Conservation (phyloP, 2,797 vertebrate genomes). For the Microctenopoma stevenorrisi region DNA sequence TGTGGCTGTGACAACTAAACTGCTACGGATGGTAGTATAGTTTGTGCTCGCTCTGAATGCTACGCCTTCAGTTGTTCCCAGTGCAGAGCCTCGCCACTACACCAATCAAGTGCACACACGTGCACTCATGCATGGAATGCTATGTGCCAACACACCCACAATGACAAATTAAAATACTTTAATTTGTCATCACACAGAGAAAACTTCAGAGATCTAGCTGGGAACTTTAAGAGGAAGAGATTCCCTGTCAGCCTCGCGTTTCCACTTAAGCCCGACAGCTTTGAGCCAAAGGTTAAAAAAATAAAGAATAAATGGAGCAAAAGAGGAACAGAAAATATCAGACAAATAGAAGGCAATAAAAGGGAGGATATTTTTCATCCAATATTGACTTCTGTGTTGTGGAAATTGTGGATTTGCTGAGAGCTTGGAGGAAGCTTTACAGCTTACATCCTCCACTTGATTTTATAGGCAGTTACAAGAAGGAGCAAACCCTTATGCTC, state of each 20-base stretch:
- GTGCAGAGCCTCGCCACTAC: conserved; percentile 27
- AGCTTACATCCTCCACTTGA: conserved; percentile 35
- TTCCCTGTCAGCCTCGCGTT: conserved; percentile 31
- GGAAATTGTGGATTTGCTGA: conserved; percentile 37
- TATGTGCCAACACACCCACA: conserved; percentile 37
- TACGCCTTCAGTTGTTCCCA: conserved; percentile 68
- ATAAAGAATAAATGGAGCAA: background rate
- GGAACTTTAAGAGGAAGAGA: conserved; percentile 31
- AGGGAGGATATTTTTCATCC: conserved; percentile 32
- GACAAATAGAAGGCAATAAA: conserved; percentile 23
- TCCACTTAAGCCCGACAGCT: conserved; percentile 19
- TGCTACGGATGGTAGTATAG: conserved; percentile 62
- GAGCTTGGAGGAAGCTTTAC: conserved; percentile 32
- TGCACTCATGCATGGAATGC: conserved; percentile 41
- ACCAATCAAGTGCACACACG: conserved; percentile 38
- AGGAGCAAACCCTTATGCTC: conserved; percentile 30
- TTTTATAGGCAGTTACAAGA: conserved; percentile 35
- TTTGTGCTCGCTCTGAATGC: conserved; percentile 50
- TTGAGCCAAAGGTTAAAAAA: conserved; percentile 29
- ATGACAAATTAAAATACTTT: conserved; percentile 7
- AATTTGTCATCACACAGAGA: conserved; percentile 18
- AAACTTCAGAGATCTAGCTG: conserved; percentile 41
- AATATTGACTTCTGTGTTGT: conserved; percentile 38
- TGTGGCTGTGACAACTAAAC: conserved; percentile 72
- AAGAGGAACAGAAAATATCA: conserved; percentile 5